These are phyloP conservation scores for Malacoraja senta DNA, from an alignment of 2,797 vertebrate species.

Conservation along the genomic window DNA sequence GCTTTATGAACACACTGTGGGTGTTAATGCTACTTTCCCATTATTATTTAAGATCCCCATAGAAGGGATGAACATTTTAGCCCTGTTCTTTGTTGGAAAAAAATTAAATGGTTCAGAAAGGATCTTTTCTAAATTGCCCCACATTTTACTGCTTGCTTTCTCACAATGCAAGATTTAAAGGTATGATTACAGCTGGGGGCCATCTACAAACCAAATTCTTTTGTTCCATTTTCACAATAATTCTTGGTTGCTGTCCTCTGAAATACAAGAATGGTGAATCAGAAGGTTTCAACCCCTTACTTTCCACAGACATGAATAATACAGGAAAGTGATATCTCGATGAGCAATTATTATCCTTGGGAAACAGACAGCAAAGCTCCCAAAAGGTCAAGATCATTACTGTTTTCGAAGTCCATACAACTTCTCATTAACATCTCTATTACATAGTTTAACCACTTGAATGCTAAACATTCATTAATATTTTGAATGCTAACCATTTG, in stretches of 20 bases:
- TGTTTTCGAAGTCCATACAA: slow-evolving; percentile 21
- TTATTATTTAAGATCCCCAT: slow-evolving; percentile 18
- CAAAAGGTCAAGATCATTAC: slow-evolving; percentile 35
- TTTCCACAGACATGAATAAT: slow-evolving; percentile 35
- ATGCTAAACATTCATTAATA: slow-evolving; percentile 6
- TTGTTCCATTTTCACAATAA: slow-evolving; percentile 39
- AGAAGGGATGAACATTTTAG: slow-evolving; percentile 15
- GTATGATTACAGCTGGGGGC: slow-evolving; percentile 37
- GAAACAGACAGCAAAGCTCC: slow-evolving; percentile 22
- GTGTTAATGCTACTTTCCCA: background rate
- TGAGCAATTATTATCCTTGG: slow-evolving; percentile 36
- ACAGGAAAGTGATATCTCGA: slow-evolving; percentile 36
- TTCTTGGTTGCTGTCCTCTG: slow-evolving; percentile 37
- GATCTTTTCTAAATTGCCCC: slow-evolving; percentile 38
- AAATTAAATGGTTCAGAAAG: slow-evolving; percentile 19
- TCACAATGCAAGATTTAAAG: slow-evolving; percentile 38
- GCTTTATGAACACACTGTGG: slow-evolving; percentile 16
- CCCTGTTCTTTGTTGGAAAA: slow-evolving; percentile 22
- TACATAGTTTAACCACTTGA: slow-evolving; percentile 34
- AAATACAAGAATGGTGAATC: slow-evolving; percentile 38
- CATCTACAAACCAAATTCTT: slow-evolving; percentile 36
- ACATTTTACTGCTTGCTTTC: slow-evolving; percentile 35
- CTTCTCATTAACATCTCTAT: slow-evolving; percentile 5
- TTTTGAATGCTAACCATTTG: slow-evolving; percentile 20
- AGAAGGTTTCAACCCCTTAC: slow-evolving; percentile 32